Evolutionary conservation across 2,888 invertebrate genomes (phyloP), one percentile per base, ranked within the genome.

Genomic region (Pristionchus exspectatus): DNA sequence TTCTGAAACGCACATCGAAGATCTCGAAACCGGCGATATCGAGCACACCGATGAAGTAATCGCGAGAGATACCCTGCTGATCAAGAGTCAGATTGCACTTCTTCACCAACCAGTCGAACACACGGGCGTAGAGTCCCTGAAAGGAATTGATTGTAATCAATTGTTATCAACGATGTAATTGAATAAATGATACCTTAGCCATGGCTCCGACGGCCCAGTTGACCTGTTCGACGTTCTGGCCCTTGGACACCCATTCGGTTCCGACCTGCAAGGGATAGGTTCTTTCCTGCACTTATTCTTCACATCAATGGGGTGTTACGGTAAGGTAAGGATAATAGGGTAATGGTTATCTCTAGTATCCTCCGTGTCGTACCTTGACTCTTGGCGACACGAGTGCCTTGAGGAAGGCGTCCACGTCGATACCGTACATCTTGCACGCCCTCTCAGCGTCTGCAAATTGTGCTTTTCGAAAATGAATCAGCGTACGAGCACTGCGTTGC

Each of bases 31-130:
- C 96, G 92, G 96, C 96, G 94, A 96, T 96, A 95, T 96, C 96
- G 93, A 96, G 95, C 83, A 94, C 94, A 90, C 94, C 94, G 91
- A 94, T 94, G 94, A 94, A 94, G 92, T 92, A 94, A 89, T 95
- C 94, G 85, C 95, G 93, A 90, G 89, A 88, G 90, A 94, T 93
- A 84, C 94, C 95, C 92, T 94, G 93, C 91, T 94, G 94, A 98
- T 94, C 94, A 88, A 94, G 90, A 95, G 99, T 99, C 96, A 98
- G 98, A 97, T 99, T 99, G 97, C 99, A 98, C 96, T 98, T 98
- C 97, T 98, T 98, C 96, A 99, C 99, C 96, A 99, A 97, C 97
- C 97, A 99, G 90, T 95, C 94, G 95, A 96, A 96, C 94, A 96
- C 95, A 89, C 96, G 95, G 90, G 95, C 95, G 94, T 96, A 96